Evolutionary conservation across 2,797 vertebrate species (phyloP), one percentile per base, ranked within the genome.

Genomic region (Oreonectes daqikongensis): DNA sequence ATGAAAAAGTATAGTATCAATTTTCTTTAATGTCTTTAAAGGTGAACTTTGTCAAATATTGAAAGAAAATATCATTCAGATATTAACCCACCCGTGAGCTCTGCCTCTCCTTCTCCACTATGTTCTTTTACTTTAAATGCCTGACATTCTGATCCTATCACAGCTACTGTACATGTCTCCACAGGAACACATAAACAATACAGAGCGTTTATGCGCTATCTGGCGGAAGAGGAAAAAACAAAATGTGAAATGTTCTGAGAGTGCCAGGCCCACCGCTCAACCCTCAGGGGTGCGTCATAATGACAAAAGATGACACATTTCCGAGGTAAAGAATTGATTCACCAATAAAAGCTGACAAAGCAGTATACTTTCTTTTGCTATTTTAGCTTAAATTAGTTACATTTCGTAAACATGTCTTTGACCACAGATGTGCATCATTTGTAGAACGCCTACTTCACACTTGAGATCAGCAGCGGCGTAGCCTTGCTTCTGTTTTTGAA

Each of bases 111-210:
- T 63, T 66, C 80, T 55, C 52, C 61, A 28, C 44, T 73, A 48
- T 70, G 68, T 70, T 71, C 63, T 73, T 75, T 76, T 12, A 3
- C 68, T 72, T 77, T 12, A 82, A 86, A 87, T 84, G 84, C 85
- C 85, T 82, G 69, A 85, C 87, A 91, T 90, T 89, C 84, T 87
- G 92, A 93, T 92, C 82, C 83, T 90, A 91, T 92, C 90, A 70
- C 55, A 32, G 73, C 69, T 74, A 72, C 87, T 81, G 81, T 87
- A 84, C 90, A 87, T 89, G 92, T 90, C 89, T 85, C 82, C 80
- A 89, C 91, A 92, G 85, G 93, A 90, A 89, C 83, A 85, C 79
- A 84, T 87, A 84, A 90, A 90, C 85, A 86, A 88, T 77, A 81
- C 76, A 42, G 70, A 82, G 71, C 78, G 73, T 85, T 84, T 83